These are phyloP conservation scores for Taenaris catops DNA, from an alignment of 2,888 invertebrate genomes.

Conservation along the genomic window DNA sequence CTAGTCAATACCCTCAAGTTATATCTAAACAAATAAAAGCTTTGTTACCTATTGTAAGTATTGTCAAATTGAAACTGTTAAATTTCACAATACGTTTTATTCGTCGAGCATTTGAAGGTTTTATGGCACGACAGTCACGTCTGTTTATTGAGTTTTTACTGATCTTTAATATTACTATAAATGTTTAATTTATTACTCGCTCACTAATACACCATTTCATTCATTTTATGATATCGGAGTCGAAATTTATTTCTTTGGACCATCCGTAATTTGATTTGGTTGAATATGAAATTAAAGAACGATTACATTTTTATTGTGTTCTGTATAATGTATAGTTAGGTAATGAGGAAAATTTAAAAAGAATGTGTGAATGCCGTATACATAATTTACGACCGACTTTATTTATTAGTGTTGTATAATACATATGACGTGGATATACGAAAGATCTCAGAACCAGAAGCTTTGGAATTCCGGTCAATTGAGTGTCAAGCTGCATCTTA, in stretches of 20 bases:
- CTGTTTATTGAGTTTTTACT: constrained; percentile 65
- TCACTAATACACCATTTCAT: constrained; percentile 66
- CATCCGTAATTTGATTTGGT: constrained; percentile 62
- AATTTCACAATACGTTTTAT: constrained; percentile 42
- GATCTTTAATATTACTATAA: constrained; percentile 67
- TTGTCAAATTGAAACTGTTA: constrained; percentile 23
- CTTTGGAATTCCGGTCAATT: constrained; percentile 22
- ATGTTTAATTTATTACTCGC: constrained; percentile 63
- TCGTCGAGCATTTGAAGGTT: constrained; percentile 15
- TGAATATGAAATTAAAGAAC: constrained; percentile 56
- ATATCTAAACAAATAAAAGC: constrained; percentile 8
- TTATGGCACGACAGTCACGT: constrained; percentile 40
- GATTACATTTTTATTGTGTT: constrained; percentile 54
- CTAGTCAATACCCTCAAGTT: no score
- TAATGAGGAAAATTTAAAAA: constrained; percentile 26
- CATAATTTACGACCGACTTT: constrained; percentile 23
- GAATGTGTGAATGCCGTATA: constrained; percentile 20
- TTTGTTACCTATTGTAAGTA: constrained; percentile 10
- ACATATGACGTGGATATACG: constrained; percentile 12
- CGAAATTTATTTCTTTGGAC: constrained; percentile 58
- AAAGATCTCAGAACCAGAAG: constrained; percentile 16
- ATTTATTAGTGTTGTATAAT: constrained; percentile 20
- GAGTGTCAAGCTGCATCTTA: constrained; percentile 21
- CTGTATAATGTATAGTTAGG: constrained; percentile 35
- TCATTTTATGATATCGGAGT: constrained; percentile 57